phyloP scores from a whole-genome alignment of 2,888 invertebrate species.

The Branchipolynoe longqiensis region DNA sequence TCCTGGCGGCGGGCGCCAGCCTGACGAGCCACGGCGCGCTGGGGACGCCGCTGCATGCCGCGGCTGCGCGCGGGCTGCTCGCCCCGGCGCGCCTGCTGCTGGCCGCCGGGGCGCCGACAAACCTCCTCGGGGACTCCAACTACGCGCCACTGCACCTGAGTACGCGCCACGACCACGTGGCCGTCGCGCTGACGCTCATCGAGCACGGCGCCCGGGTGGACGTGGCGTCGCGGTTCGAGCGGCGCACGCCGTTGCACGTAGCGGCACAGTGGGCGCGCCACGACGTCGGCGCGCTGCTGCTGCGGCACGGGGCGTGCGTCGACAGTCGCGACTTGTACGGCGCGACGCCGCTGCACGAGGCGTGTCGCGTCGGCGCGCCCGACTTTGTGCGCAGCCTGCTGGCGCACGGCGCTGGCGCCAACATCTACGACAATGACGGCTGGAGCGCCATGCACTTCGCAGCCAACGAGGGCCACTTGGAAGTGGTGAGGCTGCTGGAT shows the following conservation, averaged over 20 bases:
- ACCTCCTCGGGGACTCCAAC: slow-evolving; percentile 67
- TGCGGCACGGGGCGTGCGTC: slow-evolving; percentile 69
- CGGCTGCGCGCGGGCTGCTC: slow-evolving; percentile 53
- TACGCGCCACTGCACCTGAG: slow-evolving; percentile 76
- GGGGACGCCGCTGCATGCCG: slow-evolving; percentile 54
- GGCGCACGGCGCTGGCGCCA: slow-evolving; percentile 70
- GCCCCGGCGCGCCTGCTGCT: slow-evolving; percentile 69
- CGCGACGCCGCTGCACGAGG: slow-evolving; percentile 77
- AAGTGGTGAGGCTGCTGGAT: slow-evolving; percentile 71
- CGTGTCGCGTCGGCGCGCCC: slow-evolving; percentile 72
- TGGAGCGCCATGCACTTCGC: slow-evolving; percentile 78
- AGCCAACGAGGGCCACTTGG: slow-evolving; percentile 73
- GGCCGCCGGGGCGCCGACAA: slow-evolving; percentile 71
- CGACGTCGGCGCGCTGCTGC: slow-evolving; percentile 69
- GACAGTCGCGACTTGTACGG: slow-evolving; percentile 76
- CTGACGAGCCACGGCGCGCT: not conserved
- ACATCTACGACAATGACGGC: slow-evolving; percentile 74
- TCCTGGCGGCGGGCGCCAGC: not conserved
- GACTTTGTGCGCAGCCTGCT: not conserved
- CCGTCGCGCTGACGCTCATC: slow-evolving; percentile 70
- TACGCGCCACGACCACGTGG: slow-evolving; percentile 71
- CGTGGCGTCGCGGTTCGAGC: slow-evolving; percentile 67
- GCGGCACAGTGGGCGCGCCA: slow-evolving; percentile 72
- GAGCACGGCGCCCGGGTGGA: slow-evolving; percentile 61
- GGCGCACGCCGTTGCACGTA: slow-evolving; percentile 76